phyloP scores from a whole-genome alignment of 2,888 invertebrate species.

The Melikaiella ostensackeni region DNA sequence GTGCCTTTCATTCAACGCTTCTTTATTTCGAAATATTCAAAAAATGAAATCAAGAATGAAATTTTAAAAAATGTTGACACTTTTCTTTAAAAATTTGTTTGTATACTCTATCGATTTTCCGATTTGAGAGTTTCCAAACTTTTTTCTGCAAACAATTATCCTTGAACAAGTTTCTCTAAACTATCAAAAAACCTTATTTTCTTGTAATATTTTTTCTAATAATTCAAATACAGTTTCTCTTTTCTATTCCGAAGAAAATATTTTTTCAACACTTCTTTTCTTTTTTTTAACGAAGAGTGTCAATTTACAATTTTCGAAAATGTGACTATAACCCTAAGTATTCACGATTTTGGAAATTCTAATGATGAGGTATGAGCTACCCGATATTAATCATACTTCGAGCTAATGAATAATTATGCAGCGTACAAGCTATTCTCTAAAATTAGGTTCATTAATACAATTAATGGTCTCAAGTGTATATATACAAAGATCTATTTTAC shows the following conservation, averaged over 20 bases:
- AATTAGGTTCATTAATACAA: conserved; percentile 27
- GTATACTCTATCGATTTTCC: background rate
- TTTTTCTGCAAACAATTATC: background rate
- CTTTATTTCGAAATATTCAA: conserved; percentile 1
- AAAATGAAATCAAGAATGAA: background rate
- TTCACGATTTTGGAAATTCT: conserved; percentile 5
- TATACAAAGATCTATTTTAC: conserved; percentile 8
- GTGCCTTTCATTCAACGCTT: conserved; percentile 1
- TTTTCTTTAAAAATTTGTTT: no score
- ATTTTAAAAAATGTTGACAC: background rate
- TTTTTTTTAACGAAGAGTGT: background rate
- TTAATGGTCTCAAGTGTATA: conserved; percentile 14
- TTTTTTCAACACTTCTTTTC: no score
- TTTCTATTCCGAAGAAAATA: no score
- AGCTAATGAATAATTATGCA: conserved; percentile 27
- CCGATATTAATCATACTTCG: conserved; percentile 4
- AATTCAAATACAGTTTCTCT: background rate
- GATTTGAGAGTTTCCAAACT: background rate
- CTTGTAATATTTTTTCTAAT: background rate
- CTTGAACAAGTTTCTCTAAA: background rate
- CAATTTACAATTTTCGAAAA: background rate
- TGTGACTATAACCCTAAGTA: background rate
- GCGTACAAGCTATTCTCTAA: background rate
- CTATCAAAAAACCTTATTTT: conserved; percentile 1
- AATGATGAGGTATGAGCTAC: conserved; percentile 1